phyloP scores from a whole-genome alignment of 2,888 invertebrate species.

The Andrena camellia region DNA sequence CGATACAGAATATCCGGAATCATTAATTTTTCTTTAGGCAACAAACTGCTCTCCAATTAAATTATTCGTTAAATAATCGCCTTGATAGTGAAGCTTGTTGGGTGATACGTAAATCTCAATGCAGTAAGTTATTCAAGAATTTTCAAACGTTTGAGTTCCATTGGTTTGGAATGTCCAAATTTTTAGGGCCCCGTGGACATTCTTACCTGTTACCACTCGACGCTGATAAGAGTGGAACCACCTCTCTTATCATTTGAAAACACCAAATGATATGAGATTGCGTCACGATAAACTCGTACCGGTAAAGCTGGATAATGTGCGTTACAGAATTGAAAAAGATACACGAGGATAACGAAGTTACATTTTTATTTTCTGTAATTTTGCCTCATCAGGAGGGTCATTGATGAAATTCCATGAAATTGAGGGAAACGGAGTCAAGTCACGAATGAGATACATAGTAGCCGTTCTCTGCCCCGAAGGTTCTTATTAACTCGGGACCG shows the following conservation, averaged over 20 bases:
- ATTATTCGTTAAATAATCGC: not conserved
- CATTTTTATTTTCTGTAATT: too few relatives aligned
- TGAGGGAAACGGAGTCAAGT: not conserved
- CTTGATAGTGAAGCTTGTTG: not conserved
- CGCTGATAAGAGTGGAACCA: slow-evolving; percentile 10
- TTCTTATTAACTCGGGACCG: not conserved
- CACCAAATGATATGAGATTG: not conserved
- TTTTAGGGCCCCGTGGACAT: not conserved
- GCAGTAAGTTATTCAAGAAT: not conserved
- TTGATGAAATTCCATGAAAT: not conserved
- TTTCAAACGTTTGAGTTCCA: not conserved
- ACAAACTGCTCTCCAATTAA: too few relatives aligned
- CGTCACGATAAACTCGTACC: not conserved
- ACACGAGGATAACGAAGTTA: not conserved
- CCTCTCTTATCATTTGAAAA: not conserved
- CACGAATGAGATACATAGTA: not conserved
- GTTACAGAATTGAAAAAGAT: not conserved
- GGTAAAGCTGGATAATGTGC: not conserved
- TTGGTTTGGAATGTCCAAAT: not conserved
- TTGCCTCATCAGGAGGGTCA: not conserved
- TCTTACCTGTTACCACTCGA: not conserved
- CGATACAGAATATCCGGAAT: not conserved
- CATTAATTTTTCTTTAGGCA: not conserved
- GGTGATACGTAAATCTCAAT: not conserved
- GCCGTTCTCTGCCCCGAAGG: not conserved